Evolutionary conservation across 2,113 vertebrate species (phyloP).

Genomic region (Panthera tigris): DNA sequence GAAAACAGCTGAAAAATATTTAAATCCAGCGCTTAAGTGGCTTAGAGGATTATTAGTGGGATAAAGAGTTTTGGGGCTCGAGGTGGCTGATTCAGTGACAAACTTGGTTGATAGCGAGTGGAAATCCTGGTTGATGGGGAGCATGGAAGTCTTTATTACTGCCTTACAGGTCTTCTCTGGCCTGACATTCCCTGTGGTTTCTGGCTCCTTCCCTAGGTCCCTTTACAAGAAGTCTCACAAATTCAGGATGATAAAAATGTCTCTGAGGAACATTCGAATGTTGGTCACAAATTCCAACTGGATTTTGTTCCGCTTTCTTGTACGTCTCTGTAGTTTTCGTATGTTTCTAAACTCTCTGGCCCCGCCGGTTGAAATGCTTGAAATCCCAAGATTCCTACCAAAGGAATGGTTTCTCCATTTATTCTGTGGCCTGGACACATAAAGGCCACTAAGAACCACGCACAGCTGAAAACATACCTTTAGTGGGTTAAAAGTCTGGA

Average conservation of each 20-base stretch:
- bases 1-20: constrained; percentile 65
- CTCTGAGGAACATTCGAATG: constrained; percentile 48
- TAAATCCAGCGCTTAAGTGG: constrained; percentile 51
- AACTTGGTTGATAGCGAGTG: constrained; percentile 52
- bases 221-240: constrained; percentile 66
- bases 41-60: constrained; percentile 59
- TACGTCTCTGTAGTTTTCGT: constrained; percentile 60
- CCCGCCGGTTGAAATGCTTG: constrained; percentile 49
- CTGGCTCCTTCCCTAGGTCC: constrained; percentile 42
- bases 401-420: constrained; percentile 64
- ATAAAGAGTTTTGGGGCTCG: constrained; percentile 39
- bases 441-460: not conserved
- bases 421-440: constrained; percentile 17
- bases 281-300: constrained; percentile 69
- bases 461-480: constrained; percentile 13
- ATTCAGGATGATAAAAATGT: constrained; percentile 62
- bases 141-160: constrained; percentile 66
- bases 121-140: constrained; percentile 57
- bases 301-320: constrained; percentile 62
- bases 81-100: constrained; percentile 41
- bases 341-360: constrained; percentile 29
- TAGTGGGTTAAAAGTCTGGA: not conserved
- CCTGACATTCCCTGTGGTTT: not conserved
- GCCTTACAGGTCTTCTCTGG: constrained; percentile 26
- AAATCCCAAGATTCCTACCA: constrained; percentile 59